Evolutionary conservation across 2,113 vertebrate genomes (phyloP).

Genomic region (Hymenochirus boettgeri): DNA sequence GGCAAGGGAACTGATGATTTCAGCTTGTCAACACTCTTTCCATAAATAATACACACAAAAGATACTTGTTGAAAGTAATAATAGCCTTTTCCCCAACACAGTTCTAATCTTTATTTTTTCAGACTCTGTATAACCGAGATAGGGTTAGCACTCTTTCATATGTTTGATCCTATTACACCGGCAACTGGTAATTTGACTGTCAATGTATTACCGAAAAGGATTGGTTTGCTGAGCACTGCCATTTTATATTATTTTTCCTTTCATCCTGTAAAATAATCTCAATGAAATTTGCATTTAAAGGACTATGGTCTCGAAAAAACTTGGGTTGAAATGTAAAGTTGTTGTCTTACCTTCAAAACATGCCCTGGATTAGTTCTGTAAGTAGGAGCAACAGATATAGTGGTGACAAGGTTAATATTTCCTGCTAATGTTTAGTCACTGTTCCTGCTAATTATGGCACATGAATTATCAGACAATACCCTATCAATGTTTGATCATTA

Average conservation of each 20-base stretch:
- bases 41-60: background rate
- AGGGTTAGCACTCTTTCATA: background rate
- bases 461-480: no score
- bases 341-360: no score
- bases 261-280: background rate
- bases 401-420: no score
- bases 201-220: conserved; percentile 2
- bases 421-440: no score
- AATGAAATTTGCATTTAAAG: background rate
- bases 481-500: no score
- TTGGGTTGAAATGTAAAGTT: no score
- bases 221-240: background rate
- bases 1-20: no score
- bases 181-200: conserved; percentile 21
- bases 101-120: background rate
- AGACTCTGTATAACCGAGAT: background rate
- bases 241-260: background rate
- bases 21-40: background rate
- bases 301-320: no score
- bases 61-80: background rate
- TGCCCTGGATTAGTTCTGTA: no score
- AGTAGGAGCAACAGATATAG: no score
- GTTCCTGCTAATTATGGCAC: no score
- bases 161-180: background rate
- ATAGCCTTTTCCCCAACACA: background rate